These are phyloP conservation scores for Oncorhynchus masou DNA, from an alignment of 2,113 vertebrate species.

Conservation along the genomic window DNA sequence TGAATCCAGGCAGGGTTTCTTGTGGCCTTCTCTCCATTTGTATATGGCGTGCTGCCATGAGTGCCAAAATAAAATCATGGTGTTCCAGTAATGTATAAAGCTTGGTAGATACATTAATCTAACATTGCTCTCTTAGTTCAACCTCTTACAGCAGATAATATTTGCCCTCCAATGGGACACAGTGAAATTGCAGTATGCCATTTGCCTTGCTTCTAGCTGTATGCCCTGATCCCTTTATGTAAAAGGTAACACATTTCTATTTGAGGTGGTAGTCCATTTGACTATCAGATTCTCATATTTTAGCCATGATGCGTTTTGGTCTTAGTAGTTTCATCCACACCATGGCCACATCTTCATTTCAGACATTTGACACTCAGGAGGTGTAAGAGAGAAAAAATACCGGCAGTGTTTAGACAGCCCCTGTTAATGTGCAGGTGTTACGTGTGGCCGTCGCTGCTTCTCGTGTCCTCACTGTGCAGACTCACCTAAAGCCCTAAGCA, in stretches of 20 bases:
- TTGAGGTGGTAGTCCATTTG: background rate
- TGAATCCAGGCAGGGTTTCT: background rate
- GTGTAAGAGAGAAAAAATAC: background rate
- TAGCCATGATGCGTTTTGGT: background rate
- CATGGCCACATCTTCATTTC: background rate
- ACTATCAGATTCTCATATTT: background rate
- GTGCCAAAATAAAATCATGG: background rate
- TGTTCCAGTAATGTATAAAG: no score
- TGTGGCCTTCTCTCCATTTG: background rate
- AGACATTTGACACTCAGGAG: background rate
- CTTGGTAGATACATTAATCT: no score
- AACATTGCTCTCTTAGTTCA: no score
- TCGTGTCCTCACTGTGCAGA: conserved; percentile 68
- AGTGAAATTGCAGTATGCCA: no score
- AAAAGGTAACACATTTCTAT: background rate
- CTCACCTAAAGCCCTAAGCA: conserved; percentile 44
- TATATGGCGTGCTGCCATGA: background rate
- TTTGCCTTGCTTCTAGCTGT: no score
- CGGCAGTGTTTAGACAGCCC: conserved; percentile 18
- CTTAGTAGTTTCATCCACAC: background rate
- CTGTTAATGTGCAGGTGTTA: conserved; percentile 2
- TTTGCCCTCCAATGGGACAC: no score
- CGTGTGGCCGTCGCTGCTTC: conserved; percentile 49
- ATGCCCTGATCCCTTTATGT: no score
- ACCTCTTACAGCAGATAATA: no score